phyloP scores from a whole-genome alignment of 2,113 vertebrate genomes.

The Monarcha castaneiventris region DNA sequence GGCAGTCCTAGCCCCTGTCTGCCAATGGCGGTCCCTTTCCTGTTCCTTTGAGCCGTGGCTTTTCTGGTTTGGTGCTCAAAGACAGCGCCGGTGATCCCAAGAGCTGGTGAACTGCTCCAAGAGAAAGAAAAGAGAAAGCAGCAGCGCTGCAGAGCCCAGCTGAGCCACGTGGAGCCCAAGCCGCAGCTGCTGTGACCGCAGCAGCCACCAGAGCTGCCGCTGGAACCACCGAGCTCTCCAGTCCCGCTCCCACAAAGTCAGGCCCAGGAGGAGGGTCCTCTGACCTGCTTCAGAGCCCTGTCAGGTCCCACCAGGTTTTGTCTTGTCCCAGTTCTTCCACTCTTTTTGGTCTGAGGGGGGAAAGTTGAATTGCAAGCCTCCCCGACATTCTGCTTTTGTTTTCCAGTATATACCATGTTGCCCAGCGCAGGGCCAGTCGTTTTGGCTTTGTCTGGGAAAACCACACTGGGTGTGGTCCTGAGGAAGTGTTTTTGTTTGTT shows the following conservation, averaged over 20 bases:
- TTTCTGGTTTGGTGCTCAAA: neutral
- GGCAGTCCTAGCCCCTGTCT: neutral
- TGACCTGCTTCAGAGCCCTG: neutral
- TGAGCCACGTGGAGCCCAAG: neutral
- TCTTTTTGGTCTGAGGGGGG: neutral
- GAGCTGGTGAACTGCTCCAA: neutral
- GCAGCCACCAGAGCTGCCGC: neutral
- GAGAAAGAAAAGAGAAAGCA: neutral
- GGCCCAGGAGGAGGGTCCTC: neutral
- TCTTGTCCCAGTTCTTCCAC: neutral
- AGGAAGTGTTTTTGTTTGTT: neutral
- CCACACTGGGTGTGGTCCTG: neutral
- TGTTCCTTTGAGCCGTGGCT: neutral
- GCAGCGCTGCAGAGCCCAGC: neutral
- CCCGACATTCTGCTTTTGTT: neutral
- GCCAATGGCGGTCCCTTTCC: neutral
- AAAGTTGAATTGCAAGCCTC: neutral
- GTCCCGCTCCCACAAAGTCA: neutral
- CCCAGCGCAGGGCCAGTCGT: neutral
- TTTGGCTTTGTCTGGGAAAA: neutral
- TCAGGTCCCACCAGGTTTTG: neutral
- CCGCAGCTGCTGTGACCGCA: neutral
- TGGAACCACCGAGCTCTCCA: neutral
- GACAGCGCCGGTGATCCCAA: rapidly evolving
- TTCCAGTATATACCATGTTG: neutral